phyloP scores from a whole-genome alignment of 2,113 vertebrate genomes.

The Notothenia rossii region DNA sequence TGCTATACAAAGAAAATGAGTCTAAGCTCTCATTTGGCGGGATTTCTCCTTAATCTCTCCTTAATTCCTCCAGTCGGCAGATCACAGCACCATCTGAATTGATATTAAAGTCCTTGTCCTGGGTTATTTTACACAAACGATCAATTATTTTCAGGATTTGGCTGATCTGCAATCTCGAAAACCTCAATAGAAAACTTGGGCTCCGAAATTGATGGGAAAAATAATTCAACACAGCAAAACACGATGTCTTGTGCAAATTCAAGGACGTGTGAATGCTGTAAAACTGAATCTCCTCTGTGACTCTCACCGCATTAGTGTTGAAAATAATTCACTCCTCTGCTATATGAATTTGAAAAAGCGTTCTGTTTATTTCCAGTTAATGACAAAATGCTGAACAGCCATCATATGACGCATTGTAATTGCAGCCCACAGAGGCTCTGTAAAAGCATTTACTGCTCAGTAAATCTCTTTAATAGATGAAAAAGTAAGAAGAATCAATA shows the following conservation, averaged over 20 bases:
- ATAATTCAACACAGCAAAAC: slow-evolving; percentile 1
- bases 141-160: neutral
- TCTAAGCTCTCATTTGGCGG: neutral
- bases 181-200: neutral
- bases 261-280: slow-evolving; percentile 11
- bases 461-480: slow-evolving; percentile 73
- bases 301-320: slow-evolving; percentile 20
- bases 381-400: slow-evolving; percentile 40
- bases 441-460: slow-evolving; percentile 67
- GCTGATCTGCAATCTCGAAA: slow-evolving; percentile 12
- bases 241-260: neutral
- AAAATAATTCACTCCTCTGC: slow-evolving; percentile 30
- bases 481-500: slow-evolving; percentile 68
- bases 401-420: slow-evolving; percentile 57
- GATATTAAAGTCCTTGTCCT: neutral
- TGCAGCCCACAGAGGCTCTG: slow-evolving; percentile 30
- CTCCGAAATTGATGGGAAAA: neutral
- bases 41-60: neutral
- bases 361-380: slow-evolving; percentile 55
- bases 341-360: slow-evolving; percentile 33
- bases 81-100: neutral
- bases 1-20: neutral
- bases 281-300: slow-evolving; percentile 11
- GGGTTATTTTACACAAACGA: neutral
- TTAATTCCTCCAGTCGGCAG: too few relatives aligned